These are phyloP conservation scores for Xenopus borealis DNA, from an alignment of 2,113 vertebrate genomes.

Conservation along the genomic window DNA sequence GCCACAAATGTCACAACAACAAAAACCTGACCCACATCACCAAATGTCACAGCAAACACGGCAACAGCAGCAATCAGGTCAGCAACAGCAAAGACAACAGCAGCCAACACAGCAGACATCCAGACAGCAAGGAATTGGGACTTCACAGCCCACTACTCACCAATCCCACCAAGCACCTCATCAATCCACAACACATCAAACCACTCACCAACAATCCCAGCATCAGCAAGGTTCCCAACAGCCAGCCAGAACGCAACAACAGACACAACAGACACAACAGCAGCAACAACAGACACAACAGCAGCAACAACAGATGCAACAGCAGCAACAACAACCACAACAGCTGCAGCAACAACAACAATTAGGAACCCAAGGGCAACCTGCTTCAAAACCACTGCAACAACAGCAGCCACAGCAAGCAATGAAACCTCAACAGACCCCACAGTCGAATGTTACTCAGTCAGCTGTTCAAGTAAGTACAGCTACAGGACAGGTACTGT, in stretches of 20 bases:
- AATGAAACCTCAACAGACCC: slow-evolving; percentile 52
- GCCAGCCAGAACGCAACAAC: slow-evolving; percentile 4
- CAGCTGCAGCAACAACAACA: slow-evolving; percentile 60
- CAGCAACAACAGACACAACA: slow-evolving; percentile 32
- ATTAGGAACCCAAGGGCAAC: slow-evolving; percentile 59
- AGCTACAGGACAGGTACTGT: no score
- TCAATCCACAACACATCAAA: slow-evolving; percentile 37
- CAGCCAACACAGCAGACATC: slow-evolving; percentile 58
- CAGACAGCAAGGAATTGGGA: slow-evolving; percentile 49
- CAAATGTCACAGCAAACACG: slow-evolving; percentile 59
- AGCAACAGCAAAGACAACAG: slow-evolving; percentile 45
- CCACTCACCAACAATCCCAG: slow-evolving; percentile 51
- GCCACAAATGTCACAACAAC: slow-evolving; percentile 65
- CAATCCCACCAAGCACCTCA: slow-evolving; percentile 46
- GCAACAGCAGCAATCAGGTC: slow-evolving; percentile 58
- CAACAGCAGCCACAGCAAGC: slow-evolving; percentile 46
- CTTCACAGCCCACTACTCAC: slow-evolving; percentile 47
- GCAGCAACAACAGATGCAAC: no score
- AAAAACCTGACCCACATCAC: slow-evolving; percentile 65
- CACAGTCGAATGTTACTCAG: slow-evolving; percentile 61
- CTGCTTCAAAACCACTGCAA: slow-evolving; percentile 41
- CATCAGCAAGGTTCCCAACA: slow-evolving; percentile 49
- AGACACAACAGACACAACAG: slow-evolving; percentile 43
- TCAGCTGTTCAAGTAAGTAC: slow-evolving; percentile 68
- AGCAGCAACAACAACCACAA: no score